These are phyloP conservation scores for Caerostris extrusa DNA, from an alignment of 1,140 invertebrate species.

Conservation along the genomic window DNA sequence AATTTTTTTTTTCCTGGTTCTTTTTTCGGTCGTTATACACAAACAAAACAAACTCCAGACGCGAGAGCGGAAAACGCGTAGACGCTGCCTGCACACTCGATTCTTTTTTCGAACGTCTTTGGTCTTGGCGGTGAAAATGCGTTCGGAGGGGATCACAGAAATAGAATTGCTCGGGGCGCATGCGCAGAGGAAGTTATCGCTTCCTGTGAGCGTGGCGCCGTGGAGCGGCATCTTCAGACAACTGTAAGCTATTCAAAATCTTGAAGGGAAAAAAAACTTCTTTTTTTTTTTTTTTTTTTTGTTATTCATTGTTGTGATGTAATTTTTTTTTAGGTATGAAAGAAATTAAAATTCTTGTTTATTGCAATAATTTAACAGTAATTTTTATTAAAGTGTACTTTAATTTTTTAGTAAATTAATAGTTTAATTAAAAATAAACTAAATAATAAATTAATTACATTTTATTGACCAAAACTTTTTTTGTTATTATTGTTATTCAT, in stretches of 20 bases:
- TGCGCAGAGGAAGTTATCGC: constrained; percentile 50
- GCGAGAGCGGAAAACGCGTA: neutral
- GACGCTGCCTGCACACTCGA: neutral
- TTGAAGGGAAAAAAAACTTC: no score
- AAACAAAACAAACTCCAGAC: neutral
- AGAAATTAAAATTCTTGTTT: no score
- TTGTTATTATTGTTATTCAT: no score
- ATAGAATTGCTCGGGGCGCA: constrained; percentile 50
- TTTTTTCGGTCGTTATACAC: neutral
- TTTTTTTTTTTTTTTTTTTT: no score
- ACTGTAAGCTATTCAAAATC: constrained; percentile 7
- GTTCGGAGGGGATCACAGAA: constrained; percentile 15
- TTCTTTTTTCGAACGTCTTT: constrained; percentile 22
- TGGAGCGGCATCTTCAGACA: constrained; percentile 54
- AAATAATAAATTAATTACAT: no score
- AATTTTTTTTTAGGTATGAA: no score
- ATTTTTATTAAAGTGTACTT: no score
- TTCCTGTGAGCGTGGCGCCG: constrained; percentile 63
- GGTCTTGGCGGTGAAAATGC: constrained; percentile 8
- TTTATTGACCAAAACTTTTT: no score
- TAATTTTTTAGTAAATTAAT: no score
- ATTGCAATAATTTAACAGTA: no score
- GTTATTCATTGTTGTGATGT: no score
- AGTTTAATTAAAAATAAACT: no score
- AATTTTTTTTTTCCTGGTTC: neutral